These are phyloP conservation scores for Alosa alosa DNA, from an alignment of 2,113 vertebrate genomes.

Conservation along the genomic window DNA sequence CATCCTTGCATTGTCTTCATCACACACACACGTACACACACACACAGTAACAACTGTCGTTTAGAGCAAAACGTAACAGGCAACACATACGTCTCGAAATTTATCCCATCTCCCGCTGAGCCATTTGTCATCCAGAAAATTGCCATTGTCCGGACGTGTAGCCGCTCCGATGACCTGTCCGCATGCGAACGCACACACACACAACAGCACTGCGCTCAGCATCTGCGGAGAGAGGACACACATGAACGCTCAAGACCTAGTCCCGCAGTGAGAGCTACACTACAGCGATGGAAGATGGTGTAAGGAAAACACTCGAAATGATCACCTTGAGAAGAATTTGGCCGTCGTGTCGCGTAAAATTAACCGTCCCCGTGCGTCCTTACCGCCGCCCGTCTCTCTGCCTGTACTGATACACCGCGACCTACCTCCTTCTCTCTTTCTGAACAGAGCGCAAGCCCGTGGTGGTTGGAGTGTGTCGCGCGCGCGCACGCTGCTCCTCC, in stretches of 20 bases:
- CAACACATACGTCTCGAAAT: conserved; percentile 92
- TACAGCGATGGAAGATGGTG: not conserved
- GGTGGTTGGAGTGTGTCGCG: conserved; percentile 53
- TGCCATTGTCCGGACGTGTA: conserved; percentile 83
- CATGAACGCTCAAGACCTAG: conserved; percentile 26
- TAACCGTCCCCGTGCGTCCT: conserved; percentile 33
- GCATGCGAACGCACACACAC: conserved; percentile 79
- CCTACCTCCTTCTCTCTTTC: conserved; percentile 49
- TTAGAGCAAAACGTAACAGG: not conserved
- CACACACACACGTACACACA: conserved; percentile 16
- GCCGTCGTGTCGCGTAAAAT: conserved; percentile 61
- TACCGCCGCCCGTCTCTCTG: not conserved
- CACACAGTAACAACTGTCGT: not conserved
- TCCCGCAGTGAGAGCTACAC: not conserved
- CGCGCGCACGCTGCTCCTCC: conserved; percentile 45
- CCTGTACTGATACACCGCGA: conserved; percentile 46
- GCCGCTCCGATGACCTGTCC: conserved; percentile 71
- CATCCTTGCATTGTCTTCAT: not conserved
- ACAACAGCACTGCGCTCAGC: conserved; percentile 80
- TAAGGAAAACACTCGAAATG: not conserved
- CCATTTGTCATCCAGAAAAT: conserved; percentile 97
- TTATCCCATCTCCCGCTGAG: conserved; percentile 91
- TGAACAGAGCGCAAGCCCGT: conserved; percentile 56
- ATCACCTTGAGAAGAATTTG: conserved; percentile 48
- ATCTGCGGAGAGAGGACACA: conserved; percentile 81